phyloP scores from a whole-genome alignment of 1,140 invertebrate species.

The Zaprionus gabonicus region DNA sequence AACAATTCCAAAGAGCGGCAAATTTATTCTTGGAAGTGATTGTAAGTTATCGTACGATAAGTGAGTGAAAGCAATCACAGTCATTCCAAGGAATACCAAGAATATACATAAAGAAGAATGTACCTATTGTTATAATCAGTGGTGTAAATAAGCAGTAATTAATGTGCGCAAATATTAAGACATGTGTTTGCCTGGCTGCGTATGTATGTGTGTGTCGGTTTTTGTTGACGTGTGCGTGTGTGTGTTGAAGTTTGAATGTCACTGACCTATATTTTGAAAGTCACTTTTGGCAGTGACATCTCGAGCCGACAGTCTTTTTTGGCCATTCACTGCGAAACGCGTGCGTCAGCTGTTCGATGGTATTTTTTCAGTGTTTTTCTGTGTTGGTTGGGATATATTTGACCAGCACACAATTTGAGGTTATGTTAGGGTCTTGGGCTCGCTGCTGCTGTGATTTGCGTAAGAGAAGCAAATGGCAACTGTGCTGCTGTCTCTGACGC shows the following conservation, averaged over 20 bases:
- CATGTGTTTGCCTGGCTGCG: neutral
- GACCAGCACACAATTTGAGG: slow-evolving; percentile 45
- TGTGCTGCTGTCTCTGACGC: slow-evolving; percentile 24
- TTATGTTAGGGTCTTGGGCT: slow-evolving; percentile 40
- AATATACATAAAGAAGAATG: no score
- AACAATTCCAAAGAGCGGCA: no score
- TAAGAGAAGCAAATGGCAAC: slow-evolving; percentile 63
- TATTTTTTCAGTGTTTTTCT: slow-evolving; percentile 1
- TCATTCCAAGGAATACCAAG: no score
- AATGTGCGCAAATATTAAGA: neutral
- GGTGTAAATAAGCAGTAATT: neutral
- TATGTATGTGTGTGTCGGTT: neutral
- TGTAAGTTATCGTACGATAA: no score
- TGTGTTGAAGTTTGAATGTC: slow-evolving; percentile 67
- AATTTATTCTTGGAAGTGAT: no score
- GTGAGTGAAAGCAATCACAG: no score
- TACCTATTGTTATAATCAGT: no score
- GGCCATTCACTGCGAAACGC: slow-evolving; percentile 55
- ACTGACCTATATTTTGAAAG: slow-evolving; percentile 79
- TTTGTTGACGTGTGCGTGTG: slow-evolving; percentile 2
- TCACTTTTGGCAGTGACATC: slow-evolving; percentile 53
- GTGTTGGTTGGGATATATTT: neutral
- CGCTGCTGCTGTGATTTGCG: slow-evolving; percentile 52
- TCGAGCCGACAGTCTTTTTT: slow-evolving; percentile 8
- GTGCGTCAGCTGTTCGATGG: slow-evolving; percentile 43